A percentile compares a stretch with the other conserved stretches of the same genome.
These are phyloP conservation scores for Caenorhabditis auriculariae DNA, from an alignment of 2,888 invertebrate species.

Conservation along the genomic window DNA sequence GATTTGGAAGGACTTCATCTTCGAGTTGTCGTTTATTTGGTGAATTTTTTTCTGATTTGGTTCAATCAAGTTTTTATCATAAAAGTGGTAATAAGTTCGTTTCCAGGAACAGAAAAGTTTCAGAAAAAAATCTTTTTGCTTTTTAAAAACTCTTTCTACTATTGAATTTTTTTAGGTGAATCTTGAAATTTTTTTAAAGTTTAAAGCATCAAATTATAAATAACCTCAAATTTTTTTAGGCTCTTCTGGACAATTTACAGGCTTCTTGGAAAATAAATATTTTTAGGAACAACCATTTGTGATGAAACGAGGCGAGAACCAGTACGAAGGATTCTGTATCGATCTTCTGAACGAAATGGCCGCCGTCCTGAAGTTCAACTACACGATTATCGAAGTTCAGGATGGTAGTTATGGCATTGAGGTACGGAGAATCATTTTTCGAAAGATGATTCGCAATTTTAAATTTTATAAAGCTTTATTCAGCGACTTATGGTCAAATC, in stretches of 20 bases:
- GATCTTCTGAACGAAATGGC: constrained; percentile 82
- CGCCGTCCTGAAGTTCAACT: constrained; percentile 79
- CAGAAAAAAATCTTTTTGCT: no score
- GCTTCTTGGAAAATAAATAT: background rate
- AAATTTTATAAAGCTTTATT: background rate
- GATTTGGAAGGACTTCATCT: constrained; percentile 53
- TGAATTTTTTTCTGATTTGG: no score
- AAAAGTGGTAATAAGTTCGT: no score
- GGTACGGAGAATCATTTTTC: constrained; percentile 17
- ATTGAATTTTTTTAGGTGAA: background rate
- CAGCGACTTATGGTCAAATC: background rate
- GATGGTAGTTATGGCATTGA: constrained; percentile 76
- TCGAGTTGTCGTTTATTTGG: constrained; percentile 57
- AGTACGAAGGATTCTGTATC: constrained; percentile 86
- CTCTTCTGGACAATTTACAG: background rate
- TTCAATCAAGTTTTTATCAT: no score
- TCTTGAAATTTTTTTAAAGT: background rate
- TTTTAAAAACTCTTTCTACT: background rate
- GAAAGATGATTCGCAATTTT: no score
- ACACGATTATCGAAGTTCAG: constrained; percentile 78
- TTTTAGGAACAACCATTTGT: constrained; percentile 51
- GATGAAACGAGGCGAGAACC: constrained; percentile 63
- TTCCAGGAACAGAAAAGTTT: no score
- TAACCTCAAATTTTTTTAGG: no score
- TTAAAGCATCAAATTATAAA: background rate